phyloP scores from a whole-genome alignment of 2,113 vertebrate genomes.

The Callaeas wilsoni region DNA sequence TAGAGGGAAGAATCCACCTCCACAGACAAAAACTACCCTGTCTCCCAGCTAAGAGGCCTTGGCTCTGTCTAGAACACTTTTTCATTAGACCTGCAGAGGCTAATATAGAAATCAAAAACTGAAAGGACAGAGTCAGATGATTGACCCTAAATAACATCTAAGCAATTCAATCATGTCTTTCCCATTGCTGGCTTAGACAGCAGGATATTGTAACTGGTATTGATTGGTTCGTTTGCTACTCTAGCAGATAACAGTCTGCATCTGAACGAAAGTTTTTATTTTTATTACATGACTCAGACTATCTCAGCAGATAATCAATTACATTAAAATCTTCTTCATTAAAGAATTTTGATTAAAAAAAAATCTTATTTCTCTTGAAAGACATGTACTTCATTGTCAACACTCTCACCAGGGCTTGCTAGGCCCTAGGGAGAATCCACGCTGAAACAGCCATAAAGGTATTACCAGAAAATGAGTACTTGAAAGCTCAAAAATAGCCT shows the following conservation, averaged over 20 bases:
- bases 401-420: neutral
- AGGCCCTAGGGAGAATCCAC: neutral
- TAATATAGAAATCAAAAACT: slow-evolving; percentile 12
- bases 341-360: neutral
- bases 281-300: slow-evolving; percentile 15
- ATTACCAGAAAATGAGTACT: neutral
- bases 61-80: neutral
- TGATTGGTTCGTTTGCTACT: slow-evolving; percentile 7
- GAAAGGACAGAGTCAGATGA: slow-evolving; percentile 35
- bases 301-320: neutral
- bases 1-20: neutral
- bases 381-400: neutral
- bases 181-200: slow-evolving; percentile 22
- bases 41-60: neutral
- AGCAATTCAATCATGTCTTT: slow-evolving; percentile 43
- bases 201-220: slow-evolving; percentile 24
- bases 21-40: neutral
- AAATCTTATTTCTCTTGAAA: neutral
- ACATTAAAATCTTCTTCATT: neutral
- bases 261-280: slow-evolving; percentile 1
- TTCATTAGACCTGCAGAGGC: neutral
- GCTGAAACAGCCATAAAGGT: neutral
- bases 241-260: neutral
- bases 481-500: neutral
- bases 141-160: slow-evolving; percentile 55